Percentiles rank a stretch among this genome's conserved stretches.
phyloP scores from a whole-genome alignment of 2,113 vertebrate species.

The Heterotilapia buettikoferi region DNA sequence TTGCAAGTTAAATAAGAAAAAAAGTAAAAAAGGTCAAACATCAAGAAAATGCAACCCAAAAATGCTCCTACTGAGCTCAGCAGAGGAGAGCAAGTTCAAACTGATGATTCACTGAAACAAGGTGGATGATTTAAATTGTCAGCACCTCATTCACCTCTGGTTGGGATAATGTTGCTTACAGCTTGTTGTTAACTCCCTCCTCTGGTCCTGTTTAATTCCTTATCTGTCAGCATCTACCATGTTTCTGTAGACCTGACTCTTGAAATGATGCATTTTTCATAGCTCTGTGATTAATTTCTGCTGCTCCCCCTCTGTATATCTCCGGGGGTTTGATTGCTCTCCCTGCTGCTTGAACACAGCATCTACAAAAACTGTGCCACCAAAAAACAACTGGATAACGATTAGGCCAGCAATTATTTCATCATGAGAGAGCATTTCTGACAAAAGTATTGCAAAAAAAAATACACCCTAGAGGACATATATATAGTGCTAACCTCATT shows the following conservation, averaged over 20 bases:
- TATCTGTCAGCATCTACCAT: slow-evolving; percentile 1
- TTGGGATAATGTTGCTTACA: background rate
- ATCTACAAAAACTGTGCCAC: background rate
- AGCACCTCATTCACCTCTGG: background rate
- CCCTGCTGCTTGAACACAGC: background rate
- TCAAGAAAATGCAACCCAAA: background rate
- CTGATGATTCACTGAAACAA: background rate
- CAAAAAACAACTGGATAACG: background rate
- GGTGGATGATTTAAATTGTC: background rate
- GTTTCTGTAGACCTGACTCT: background rate
- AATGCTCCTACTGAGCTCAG: background rate
- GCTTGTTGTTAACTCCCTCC: background rate
- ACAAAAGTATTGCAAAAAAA: background rate
- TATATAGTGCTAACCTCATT: background rate
- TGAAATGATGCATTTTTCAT: slow-evolving; percentile 18
- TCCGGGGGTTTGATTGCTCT: slow-evolving; percentile 11
- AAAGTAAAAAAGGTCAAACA: background rate
- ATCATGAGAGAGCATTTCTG: background rate
- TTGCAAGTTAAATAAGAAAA: background rate
- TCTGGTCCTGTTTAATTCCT: background rate
- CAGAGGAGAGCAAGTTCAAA: background rate
- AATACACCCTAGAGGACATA: background rate
- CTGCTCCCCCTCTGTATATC: background rate
- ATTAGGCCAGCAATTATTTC: background rate
- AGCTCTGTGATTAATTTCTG: slow-evolving; percentile 29